Base-by-base conservation (phyloP, 2,888 invertebrate genomes). In the Lutraria lutraria region DNA sequence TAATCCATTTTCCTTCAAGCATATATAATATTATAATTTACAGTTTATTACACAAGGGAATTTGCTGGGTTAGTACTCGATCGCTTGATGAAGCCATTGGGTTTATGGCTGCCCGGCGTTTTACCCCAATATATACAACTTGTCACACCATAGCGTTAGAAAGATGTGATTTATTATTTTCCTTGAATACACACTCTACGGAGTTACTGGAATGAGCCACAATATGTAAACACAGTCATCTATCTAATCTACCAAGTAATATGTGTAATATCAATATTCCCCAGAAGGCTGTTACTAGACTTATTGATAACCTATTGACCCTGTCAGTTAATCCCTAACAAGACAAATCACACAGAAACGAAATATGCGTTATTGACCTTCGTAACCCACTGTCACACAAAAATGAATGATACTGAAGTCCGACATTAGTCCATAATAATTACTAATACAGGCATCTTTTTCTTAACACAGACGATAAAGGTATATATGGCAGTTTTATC, bases 181-280 rank as follows among this genome's bases (percentile, higher is more conserved):
- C 12, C 63, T 68, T 68, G 63, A 68, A 68, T 68, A 68, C n/a
- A 25, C 25, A 25, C 63, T 68, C 63, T 25, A 12, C n/a, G 63
- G 63, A 68, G 63, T 68, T 68, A 25, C n/a, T n/a, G 63, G 63
- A 68, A 68, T 68, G 63, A n/a, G 63, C 6, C 12, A 68, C 8
- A 68, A 25, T 68, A 68, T 25, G 63, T 68, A 68, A 68, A 68
- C 63, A 68, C 63, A 10, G 63, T 25, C 63, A 68, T 68, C 63
- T 68, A 68, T 68, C 63, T 68, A 68, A 8, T 68, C 63, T 68
- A 25, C 25, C 63, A 68, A 68, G 63, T 68, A 68, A 68, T 68
- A 68, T 4, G 25, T 68, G n/a, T 25, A n/a, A 25, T 68, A 68
- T 68, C 63, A 68, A 68, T 68, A 68, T 68, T 68, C 63, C 60